Base-by-base conservation (phyloP, 2,888 invertebrate genomes). In the Cryptosula pallasiana region DNA sequence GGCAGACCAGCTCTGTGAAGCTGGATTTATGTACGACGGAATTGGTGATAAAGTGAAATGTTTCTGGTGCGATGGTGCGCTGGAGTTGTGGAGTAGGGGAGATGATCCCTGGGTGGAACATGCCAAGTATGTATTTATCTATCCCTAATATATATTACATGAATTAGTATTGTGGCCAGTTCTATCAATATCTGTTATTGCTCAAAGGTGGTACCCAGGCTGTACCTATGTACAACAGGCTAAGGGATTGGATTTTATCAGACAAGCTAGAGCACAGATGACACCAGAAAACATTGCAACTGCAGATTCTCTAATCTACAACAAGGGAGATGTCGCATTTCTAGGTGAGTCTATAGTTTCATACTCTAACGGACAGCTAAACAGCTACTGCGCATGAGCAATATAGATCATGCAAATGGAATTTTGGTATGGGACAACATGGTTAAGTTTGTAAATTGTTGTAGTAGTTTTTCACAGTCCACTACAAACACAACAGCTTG, bases 241-340 rank as follows among this genome's bases (percentile, higher is more conserved):
- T 55, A 55, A 55, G 25, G 55, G 55, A 55, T n/a, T 55, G 55
- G 55, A 55, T n/a, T 55, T 55, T 55, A 55, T 55, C 25, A 55
- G 55, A 55, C 16, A n/a, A n/a, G 55, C 55, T 25, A 55, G 55
- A 55, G 5, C 55, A n/a, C 16, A 20, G n/a, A 55, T 55, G 55
- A 55, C 55, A 5, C 55, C 55, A 13, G 55, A 55, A n/a, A n/a
- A n/a, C 25, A n/a, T 55, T 3, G 3, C 5, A 5, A 55, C 55
- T 13, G 55, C 55, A n/a, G 23, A 55, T 5, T n/a, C 9, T 25
- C n/a, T 55, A n/a, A n/a, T 25, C 23, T 55, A 55, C 25, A 55
- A 55, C 55, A 55, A n/a, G 5, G 55, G 55, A 55, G 55, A 55
- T n/a, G 55, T 55, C 23, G 5, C 55, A 5, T 55, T 55, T n/a